Base-by-base conservation (phyloP, 2,113 vertebrate species). In the Cyrtonyx montezumae region DNA sequence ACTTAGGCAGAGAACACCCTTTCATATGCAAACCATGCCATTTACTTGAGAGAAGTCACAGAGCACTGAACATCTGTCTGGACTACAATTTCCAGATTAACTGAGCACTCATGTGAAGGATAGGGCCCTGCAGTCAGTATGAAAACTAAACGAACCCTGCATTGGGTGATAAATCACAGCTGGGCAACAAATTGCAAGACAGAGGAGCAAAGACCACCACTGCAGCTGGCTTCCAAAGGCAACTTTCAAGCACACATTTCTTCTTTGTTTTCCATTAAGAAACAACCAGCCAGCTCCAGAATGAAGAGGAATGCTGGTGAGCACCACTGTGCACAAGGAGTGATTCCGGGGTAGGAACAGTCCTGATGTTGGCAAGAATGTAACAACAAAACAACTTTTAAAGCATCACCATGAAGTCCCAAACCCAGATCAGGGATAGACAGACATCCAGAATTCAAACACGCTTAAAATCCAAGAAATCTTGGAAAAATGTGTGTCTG, bases 401-500 rank as follows among this genome's bases (percentile, higher is more conserved):
- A 65, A 79, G 26, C 58, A 82, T 36, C 49, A 59, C 40, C 1
- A 3, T 21, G 8, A 90, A 80, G 36, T 43, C 16, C 5, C 28
- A 67, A 45, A 80, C 5, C 3, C 12, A 34, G 4, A 34, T 67
- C 80, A 65, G 90, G 37, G 61, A 59, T 13, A 80, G 20, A 7
- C 80, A 69, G 73, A 88, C 85, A 85, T 51, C 32, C 40, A 40
- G 77, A 84, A 26, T 62, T 46, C 58, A 48, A 63, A 80, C 45
- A 59, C 25, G 46, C 8, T 69, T 63, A 74, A 68, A 62, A 49
- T 6, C 14, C 48, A 45, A 82, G 13, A 49, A 65, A 82, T 23
- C 34, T 9, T 69, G 49, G 23, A 8, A 78, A 84, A 83, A 73
- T 0, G 2, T 30, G 71, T 0, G 0, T 19, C 30, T 78, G 56